Evolutionary conservation across 1,140 invertebrate genomes (phyloP), one percentile per base, ranked within the genome.

Genomic region (Drosophila parabipectinata): DNA sequence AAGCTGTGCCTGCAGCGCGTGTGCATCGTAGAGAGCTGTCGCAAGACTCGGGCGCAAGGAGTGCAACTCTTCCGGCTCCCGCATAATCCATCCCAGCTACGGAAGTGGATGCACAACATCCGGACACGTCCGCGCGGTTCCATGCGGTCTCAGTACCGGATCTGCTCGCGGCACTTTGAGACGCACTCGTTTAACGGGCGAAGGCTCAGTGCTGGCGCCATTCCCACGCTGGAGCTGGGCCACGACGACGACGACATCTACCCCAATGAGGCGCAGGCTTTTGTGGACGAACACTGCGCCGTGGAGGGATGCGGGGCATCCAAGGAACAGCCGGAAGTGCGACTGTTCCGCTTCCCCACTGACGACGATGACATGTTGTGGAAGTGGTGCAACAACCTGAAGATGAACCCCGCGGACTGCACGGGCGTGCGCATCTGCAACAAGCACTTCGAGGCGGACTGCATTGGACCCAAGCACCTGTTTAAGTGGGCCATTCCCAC

Each of bases 311-410:
- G 90, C 26, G 75, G 75, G 21, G 61, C 82, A 0, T 57, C 64
- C 9, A 91, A 90, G 15, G 90, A 87, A 3, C 74, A 90, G 47
- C 63, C 80, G 4, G 90, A 90, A 1, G 85, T 91, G 12, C 76
- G 85, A 0, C 79, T 91, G 0, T 91, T 91, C 60, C 82, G 83
- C 10, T 91, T 91, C 15, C 90, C 90, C 32, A 82, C 67, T 9
- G 90, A 91, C 4, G 90, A 91, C 66, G 90, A 91, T 50, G 90
- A 91, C 41, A 53, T 90, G 45, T 54, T 91, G 2, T 90, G 81
- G 82, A 91, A 91, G 51, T 91, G 90, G 90, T 91, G 90, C 50
- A 84, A 91, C 26, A 91, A 91, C 55, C 76, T 91, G 0, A 91
- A 91, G 55, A 88, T 91, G 85, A 88, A 90, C 58, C 82, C 90